These are phyloP conservation scores for Hipposideros armiger DNA, from an alignment of 2,113 vertebrate genomes.

Conservation along the genomic window DNA sequence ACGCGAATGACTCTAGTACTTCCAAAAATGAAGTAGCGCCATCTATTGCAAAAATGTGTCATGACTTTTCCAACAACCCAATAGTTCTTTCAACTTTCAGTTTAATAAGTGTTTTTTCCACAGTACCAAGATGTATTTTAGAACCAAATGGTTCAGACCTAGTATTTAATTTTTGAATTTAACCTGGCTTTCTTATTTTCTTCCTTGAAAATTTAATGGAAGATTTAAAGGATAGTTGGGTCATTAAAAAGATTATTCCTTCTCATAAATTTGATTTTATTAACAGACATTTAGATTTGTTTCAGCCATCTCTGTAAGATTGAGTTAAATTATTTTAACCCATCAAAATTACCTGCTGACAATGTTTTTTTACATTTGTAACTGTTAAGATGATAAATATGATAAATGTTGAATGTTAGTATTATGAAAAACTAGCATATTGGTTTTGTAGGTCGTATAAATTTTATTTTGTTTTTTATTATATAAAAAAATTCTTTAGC, in stretches of 20 bases:
- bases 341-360: neutral
- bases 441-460: neutral
- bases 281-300: slow-evolving; percentile 23
- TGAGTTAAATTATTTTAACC: slow-evolving; percentile 21
- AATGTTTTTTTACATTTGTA: neutral
- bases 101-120: neutral
- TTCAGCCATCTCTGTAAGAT: neutral
- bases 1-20: no score
- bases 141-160: slow-evolving; percentile 36
- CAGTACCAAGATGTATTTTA: neutral
- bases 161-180: slow-evolving; percentile 57
- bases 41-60: no score
- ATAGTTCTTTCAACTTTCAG: slow-evolving; percentile 27
- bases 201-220: slow-evolving; percentile 37
- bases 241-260: slow-evolving; percentile 38
- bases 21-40: no score
- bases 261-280: slow-evolving; percentile 41
- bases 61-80: no score
- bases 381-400: slow-evolving; percentile 46
- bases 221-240: neutral
- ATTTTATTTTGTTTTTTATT: slow-evolving; percentile 60
- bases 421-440: neutral
- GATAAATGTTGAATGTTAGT: neutral
- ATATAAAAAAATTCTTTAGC: neutral
- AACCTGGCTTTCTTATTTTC: neutral